Evolutionary conservation across 30 jellyfish, hydroid and myxozoan species (phyloP).

Genomic region (Chironex yamaguchii): DNA sequence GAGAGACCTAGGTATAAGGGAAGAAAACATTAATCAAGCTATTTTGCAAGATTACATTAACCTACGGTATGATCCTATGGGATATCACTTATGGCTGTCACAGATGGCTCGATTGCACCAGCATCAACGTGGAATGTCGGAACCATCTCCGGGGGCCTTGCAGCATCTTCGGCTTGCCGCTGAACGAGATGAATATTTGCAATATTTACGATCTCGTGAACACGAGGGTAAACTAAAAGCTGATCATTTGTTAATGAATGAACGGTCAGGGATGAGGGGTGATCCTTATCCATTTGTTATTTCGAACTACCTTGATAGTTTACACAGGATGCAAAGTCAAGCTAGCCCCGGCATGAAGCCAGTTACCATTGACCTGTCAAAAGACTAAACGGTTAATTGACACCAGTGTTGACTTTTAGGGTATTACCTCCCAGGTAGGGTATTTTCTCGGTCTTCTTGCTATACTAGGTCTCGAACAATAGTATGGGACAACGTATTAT

Average conservation of each 20-base stretch:
- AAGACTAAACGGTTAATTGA: slow-evolving; percentile 69
- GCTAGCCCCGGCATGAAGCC: slow-evolving; percentile 75
- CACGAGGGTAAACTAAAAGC: slow-evolving; percentile 1
- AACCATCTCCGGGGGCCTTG: slow-evolving; percentile 55
- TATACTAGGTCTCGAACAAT: background rate
- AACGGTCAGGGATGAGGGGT: slow-evolving; percentile 5
- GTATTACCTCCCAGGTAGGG: background rate
- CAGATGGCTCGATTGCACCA: slow-evolving; percentile 83
- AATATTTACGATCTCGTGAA: slow-evolving; percentile 48
- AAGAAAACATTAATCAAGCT: slow-evolving; percentile 90
- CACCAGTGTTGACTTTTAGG: too few species aligned
- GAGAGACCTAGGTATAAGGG: slow-evolving; percentile 77
- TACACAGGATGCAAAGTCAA: slow-evolving; percentile 64
- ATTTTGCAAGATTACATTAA: slow-evolving; percentile 71
- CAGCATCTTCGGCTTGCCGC: slow-evolving; percentile 70
- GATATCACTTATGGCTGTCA: slow-evolving; percentile 85
- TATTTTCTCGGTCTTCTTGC: background rate
- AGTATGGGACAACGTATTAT: too few species aligned
- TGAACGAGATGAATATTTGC: slow-evolving; percentile 76
- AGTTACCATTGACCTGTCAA: slow-evolving; percentile 77
- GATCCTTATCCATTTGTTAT: slow-evolving; percentile 57
- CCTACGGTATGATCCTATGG: slow-evolving; percentile 83
- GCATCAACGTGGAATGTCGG: slow-evolving; percentile 51
- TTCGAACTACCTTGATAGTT: slow-evolving; percentile 57
- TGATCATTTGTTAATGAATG: slow-evolving; percentile 20